phyloP scores from a whole-genome alignment of 1,140 invertebrate species.

The Hypsibius dujardini region DNA sequence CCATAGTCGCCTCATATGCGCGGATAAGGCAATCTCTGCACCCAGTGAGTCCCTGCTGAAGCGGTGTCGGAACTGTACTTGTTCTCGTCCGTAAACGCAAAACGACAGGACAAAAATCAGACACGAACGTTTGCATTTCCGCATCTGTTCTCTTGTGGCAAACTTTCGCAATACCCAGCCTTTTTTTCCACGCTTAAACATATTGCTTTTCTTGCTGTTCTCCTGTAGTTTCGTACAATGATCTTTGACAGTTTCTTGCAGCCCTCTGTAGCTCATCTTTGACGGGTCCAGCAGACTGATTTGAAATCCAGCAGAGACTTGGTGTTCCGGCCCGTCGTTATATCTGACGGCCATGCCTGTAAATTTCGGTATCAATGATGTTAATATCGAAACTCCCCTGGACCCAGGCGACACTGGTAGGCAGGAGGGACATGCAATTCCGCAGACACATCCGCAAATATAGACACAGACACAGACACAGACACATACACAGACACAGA shows the following conservation, averaged over 20 bases:
- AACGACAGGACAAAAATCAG: conserved; percentile 2
- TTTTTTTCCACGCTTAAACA: conserved; percentile 11
- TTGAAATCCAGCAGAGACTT: conserved; percentile 9
- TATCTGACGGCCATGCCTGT: conserved; percentile 1
- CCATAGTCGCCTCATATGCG: background rate
- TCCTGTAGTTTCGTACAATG: conserved; percentile 8
- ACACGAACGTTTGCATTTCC: background rate
- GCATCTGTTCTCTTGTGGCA: background rate
- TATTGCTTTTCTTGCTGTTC: background rate
- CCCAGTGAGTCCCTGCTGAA: background rate
- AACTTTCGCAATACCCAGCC: conserved; percentile 14
- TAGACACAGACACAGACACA: background rate
- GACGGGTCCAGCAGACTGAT: background rate
- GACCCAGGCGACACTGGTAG: background rate
- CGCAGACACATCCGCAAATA: background rate
- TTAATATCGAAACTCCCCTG: background rate
- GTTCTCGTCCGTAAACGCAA: conserved; percentile 11
- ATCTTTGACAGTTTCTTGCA: conserved; percentile 11
- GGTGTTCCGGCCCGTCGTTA: background rate
- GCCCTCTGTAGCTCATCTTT: background rate
- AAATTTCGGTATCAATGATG: background rate
- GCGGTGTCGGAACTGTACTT: conserved; percentile 3
- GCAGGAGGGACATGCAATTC: background rate
- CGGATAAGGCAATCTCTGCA: background rate
- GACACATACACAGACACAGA: too few species aligned